phyloP scores from a whole-genome alignment of 2,888 invertebrate species.

The Melinaea marsaeus region DNA sequence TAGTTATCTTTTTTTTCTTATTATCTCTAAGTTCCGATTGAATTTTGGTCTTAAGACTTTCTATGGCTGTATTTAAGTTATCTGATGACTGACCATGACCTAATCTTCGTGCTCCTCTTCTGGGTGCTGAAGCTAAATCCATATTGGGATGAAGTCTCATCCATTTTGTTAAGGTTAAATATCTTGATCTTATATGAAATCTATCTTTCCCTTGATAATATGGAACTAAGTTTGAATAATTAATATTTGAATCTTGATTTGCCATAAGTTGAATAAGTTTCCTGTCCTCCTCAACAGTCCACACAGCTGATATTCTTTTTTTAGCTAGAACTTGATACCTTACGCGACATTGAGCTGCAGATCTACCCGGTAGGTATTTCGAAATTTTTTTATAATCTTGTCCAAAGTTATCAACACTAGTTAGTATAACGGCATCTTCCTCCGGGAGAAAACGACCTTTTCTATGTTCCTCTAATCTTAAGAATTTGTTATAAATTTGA shows the following conservation, averaged over 20 bases:
- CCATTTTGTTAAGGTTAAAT: slow-evolving; percentile 72
- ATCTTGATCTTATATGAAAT: slow-evolving; percentile 79
- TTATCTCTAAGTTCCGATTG: slow-evolving; percentile 45
- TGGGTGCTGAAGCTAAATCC: slow-evolving; percentile 55
- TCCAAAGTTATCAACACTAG: slow-evolving; percentile 80
- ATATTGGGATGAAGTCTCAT: slow-evolving; percentile 66
- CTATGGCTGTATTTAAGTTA: slow-evolving; percentile 55
- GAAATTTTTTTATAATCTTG: slow-evolving; percentile 78
- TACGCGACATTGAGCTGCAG: slow-evolving; percentile 78
- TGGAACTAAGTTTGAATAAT: slow-evolving; percentile 67
- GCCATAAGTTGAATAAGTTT: slow-evolving; percentile 76
- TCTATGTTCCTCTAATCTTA: slow-evolving; percentile 56
- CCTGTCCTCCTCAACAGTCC: slow-evolving; percentile 80
- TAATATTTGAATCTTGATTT: slow-evolving; percentile 56
- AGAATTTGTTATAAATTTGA: slow-evolving; percentile 81
- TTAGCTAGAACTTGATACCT: slow-evolving; percentile 76
- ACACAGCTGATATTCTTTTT: slow-evolving; percentile 65
- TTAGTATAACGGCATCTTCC: slow-evolving; percentile 82
- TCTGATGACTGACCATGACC: slow-evolving; percentile 46
- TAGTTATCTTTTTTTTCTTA: slow-evolving; percentile 41
- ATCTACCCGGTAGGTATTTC: slow-evolving; percentile 79
- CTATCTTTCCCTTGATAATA: slow-evolving; percentile 76
- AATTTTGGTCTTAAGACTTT: slow-evolving; percentile 56
- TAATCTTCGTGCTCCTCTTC: slow-evolving; percentile 54
- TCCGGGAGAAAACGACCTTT: slow-evolving; percentile 81